Evolutionary conservation across 2,113 vertebrate species (phyloP).

Genomic region (Halichoerus grypus): DNA sequence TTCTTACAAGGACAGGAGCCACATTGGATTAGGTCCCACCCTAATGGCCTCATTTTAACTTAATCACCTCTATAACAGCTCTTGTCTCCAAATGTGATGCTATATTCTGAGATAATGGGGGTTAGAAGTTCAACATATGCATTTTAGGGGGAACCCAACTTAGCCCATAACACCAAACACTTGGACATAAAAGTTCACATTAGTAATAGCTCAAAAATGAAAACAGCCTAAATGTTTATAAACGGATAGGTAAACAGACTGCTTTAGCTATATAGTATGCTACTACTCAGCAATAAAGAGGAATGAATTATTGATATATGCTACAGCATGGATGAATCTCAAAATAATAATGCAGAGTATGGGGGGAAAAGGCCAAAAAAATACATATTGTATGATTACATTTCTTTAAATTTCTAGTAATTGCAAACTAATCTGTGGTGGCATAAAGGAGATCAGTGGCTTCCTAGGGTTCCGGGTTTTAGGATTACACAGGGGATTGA

Average conservation of each 20-base stretch:
- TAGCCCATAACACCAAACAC: background rate
- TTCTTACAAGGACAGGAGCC: background rate
- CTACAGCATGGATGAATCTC: background rate
- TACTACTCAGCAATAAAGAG: background rate
- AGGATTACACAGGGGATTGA: background rate
- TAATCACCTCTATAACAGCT: background rate
- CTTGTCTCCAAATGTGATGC: background rate
- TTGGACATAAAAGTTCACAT: background rate
- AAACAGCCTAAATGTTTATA: background rate
- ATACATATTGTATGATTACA: background rate
- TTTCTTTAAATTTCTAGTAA: conserved; percentile 7
- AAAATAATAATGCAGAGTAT: background rate
- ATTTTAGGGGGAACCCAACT: background rate
- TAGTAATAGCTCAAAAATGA: background rate
- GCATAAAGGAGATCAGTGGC: background rate
- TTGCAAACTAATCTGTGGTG: background rate
- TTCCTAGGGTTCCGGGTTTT: background rate
- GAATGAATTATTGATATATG: background rate
- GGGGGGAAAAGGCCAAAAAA: background rate
- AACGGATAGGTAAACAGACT: background rate
- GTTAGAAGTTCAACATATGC: background rate
- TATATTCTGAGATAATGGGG: background rate
- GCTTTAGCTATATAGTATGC: background rate
- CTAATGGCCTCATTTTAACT: background rate
- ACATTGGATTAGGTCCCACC: background rate